Percentiles rank a stretch among this genome's conserved stretches.
Evolutionary conservation across 2,888 invertebrate species (phyloP).

Genomic region (Aplocera efformata): DNA sequence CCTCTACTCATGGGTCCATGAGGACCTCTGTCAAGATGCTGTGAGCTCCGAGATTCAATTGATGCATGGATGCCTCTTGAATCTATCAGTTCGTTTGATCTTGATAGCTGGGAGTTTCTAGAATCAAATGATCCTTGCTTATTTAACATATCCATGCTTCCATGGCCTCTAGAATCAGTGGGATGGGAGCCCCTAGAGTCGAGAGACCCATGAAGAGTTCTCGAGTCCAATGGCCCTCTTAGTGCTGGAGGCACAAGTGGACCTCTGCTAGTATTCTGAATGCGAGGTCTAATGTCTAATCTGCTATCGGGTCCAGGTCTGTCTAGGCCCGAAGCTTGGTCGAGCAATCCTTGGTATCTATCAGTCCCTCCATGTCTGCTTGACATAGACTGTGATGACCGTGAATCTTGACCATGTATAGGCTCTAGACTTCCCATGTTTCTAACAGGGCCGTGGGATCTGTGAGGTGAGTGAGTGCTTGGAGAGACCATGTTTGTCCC

Average conservation of each 20-base stretch:
- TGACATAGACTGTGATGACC: conserved; percentile 1
- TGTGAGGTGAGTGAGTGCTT: conserved; percentile 1
- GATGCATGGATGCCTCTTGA: neutral
- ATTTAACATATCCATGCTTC: no score
- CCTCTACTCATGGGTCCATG: neutral
- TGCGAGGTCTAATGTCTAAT: conserved; percentile 1
- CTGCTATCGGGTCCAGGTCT: neutral
- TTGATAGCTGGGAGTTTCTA: no score
- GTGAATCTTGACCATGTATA: conserved; percentile 5
- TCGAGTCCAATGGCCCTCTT: conserved; percentile 2
- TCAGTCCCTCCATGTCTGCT: neutral
- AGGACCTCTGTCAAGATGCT: neutral
- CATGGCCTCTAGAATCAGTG: no score
- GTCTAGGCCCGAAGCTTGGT: neutral
- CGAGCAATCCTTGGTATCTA: conserved; percentile 1
- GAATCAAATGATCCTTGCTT: no score
- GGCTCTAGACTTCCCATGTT: neutral
- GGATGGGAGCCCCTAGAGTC: neutral
- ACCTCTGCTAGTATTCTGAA: conserved; percentile 3
- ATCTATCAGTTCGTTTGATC: no score
- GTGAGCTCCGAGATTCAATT: no score
- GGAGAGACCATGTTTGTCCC: neutral
- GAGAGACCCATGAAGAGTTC: neutral
- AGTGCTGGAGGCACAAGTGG: conserved; percentile 4
- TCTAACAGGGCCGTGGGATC: neutral